Conservation (phyloP, 64 coral and sea anemone species). For the Platygyra sinensis region DNA sequence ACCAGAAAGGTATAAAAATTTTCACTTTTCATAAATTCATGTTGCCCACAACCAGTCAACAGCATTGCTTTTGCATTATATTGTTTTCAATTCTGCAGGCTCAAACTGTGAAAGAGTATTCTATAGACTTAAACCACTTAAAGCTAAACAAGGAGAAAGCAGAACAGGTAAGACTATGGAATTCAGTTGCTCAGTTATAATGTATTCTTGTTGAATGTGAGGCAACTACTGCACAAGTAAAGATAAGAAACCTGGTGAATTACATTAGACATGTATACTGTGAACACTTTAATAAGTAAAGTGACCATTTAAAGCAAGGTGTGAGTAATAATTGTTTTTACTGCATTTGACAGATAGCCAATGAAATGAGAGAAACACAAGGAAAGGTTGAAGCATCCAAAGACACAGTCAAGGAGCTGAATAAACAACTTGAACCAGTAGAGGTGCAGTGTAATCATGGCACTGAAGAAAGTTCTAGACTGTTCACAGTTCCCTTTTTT, state of each 20-base stretch:
- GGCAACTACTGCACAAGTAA: too few species aligned
- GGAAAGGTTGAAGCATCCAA: conserved; percentile 80
- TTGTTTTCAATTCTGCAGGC: conserved; percentile 14
- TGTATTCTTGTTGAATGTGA: not conserved
- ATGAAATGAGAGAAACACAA: conserved; percentile 66
- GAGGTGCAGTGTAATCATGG: conserved; percentile 47
- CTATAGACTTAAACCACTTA: conserved; percentile 69
- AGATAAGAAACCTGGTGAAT: too few species aligned
- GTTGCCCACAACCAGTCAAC: too few species aligned
- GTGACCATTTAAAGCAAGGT: too few species aligned
- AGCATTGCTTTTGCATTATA: not conserved
- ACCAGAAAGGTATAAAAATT: too few species aligned
- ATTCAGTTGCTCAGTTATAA: not conserved
- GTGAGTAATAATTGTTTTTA: not conserved
- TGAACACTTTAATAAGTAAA: too few species aligned
- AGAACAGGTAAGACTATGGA: conserved; percentile 53
- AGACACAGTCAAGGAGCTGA: conserved; percentile 68
- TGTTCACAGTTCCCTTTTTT: too few species aligned
- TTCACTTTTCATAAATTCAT: too few species aligned
- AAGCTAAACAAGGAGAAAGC: conserved; percentile 90
- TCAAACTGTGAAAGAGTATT: conserved; percentile 68
- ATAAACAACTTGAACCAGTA: conserved; percentile 67
- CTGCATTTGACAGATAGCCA: conserved; percentile 44
- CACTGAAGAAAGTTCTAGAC: not conserved
- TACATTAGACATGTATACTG: too few species aligned